A percentile compares a stretch with the other conserved stretches of the same genome.
These are phyloP conservation scores for Drosophila setifemur DNA, from an alignment of 1,140 invertebrate species.

Conservation along the genomic window DNA sequence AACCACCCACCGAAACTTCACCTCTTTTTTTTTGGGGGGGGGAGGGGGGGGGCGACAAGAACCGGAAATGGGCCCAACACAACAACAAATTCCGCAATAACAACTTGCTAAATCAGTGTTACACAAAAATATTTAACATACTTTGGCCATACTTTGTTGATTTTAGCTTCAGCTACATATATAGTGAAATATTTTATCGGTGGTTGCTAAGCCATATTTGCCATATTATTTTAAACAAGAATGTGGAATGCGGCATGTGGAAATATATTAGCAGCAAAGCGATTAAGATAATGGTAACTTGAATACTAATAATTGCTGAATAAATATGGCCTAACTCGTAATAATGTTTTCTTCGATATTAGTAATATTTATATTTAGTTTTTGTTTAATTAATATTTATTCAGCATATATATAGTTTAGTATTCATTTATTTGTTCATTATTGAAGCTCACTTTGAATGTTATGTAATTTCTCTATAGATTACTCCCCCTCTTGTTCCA, in stretches of 20 bases:
- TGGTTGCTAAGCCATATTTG: conserved; percentile 5
- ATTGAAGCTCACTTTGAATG: not conserved
- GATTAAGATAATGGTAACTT: not conserved
- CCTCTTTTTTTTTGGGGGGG: not conserved
- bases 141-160: conserved; percentile 12
- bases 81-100: conserved; percentile 26
- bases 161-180: conserved; percentile 17
- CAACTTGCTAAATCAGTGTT: not conserved
- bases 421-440: too few species aligned
- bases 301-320: too few species aligned
- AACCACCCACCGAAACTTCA: conserved; percentile 9
- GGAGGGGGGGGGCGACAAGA: too few species aligned
- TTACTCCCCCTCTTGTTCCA: conserved; percentile 15
- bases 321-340: too few species aligned
- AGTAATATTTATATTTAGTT: too few species aligned
- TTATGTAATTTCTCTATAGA: conserved; percentile 52
- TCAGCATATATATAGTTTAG: too few species aligned
- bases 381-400: too few species aligned
- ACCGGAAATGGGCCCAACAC: conserved; percentile 57
- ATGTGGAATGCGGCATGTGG: not conserved
- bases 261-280: not conserved
- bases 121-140: conserved; percentile 30
- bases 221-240: not conserved
- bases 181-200: conserved; percentile 43
- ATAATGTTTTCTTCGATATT: too few species aligned